These are phyloP conservation scores for Isurus oxyrinchus DNA, from an alignment of 2,113 vertebrate species.

Conservation along the genomic window DNA sequence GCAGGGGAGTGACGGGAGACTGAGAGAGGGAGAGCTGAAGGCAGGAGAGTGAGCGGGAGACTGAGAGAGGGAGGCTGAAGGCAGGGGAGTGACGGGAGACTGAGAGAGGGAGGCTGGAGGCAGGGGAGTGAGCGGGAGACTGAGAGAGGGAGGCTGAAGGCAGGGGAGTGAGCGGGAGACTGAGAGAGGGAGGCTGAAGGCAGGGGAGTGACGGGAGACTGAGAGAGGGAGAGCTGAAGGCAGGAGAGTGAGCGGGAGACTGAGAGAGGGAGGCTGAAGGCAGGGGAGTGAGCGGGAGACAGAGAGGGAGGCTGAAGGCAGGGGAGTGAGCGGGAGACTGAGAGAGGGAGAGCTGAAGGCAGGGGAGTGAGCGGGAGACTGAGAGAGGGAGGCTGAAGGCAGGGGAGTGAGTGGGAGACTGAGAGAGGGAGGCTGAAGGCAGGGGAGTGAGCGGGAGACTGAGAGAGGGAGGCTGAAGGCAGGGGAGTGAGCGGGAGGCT, in stretches of 20 bases:
- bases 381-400: neutral
- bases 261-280: too few relatives aligned
- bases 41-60: neutral
- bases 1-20: neutral
- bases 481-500: neutral
- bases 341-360: too few relatives aligned
- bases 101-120: too few relatives aligned
- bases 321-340: neutral
- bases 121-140: neutral
- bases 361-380: neutral
- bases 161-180: neutral
- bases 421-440: neutral
- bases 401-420: too few relatives aligned
- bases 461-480: too few relatives aligned
- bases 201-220: neutral
- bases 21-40: too few relatives aligned
- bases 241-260: neutral
- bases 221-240: too few relatives aligned
- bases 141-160: too few relatives aligned
- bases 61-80: too few relatives aligned
- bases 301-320: neutral
- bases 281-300: neutral
- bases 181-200: too few relatives aligned
- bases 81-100: neutral
- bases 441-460: neutral